phyloP scores from a whole-genome alignment of 2,113 vertebrate species.

The Campylomormyrus numenius region DNA sequence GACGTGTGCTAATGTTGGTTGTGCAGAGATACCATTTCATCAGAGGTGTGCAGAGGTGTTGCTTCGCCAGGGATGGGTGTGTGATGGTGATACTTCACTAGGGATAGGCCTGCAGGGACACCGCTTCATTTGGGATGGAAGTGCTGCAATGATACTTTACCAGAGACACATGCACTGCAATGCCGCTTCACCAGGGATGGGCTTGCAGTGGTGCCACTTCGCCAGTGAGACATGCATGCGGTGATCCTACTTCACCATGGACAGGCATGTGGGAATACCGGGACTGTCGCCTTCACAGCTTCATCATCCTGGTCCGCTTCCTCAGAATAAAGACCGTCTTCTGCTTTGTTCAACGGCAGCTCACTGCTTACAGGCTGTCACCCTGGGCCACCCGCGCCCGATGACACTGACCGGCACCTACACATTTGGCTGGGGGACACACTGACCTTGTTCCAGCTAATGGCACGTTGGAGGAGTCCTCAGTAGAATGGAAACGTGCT shows the following conservation, averaged over 20 bases:
- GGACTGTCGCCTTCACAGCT: neutral
- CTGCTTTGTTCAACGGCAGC: neutral
- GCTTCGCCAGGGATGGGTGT: neutral
- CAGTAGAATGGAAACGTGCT: slow-evolving; percentile 4
- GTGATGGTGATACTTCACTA: neutral
- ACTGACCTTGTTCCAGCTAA: slow-evolving; percentile 12
- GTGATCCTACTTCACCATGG: neutral
- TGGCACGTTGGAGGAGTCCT: neutral
- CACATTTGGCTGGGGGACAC: neutral
- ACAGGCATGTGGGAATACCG: neutral
- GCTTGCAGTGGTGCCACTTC: neutral
- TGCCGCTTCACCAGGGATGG: neutral
- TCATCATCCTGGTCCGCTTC: neutral
- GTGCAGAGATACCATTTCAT: neutral
- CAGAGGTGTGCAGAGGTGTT: neutral
- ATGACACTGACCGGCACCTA: neutral
- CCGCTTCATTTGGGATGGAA: neutral
- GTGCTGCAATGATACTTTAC: neutral
- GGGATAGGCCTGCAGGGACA: neutral
- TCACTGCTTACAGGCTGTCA: neutral
- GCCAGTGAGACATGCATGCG: neutral
- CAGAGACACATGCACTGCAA: neutral
- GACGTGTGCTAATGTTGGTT: no score
- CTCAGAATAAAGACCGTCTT: neutral
- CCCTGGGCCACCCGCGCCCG: neutral